Evolutionary conservation across 2,888 invertebrate genomes (phyloP).

Genomic region (Mystacides longicornis): DNA sequence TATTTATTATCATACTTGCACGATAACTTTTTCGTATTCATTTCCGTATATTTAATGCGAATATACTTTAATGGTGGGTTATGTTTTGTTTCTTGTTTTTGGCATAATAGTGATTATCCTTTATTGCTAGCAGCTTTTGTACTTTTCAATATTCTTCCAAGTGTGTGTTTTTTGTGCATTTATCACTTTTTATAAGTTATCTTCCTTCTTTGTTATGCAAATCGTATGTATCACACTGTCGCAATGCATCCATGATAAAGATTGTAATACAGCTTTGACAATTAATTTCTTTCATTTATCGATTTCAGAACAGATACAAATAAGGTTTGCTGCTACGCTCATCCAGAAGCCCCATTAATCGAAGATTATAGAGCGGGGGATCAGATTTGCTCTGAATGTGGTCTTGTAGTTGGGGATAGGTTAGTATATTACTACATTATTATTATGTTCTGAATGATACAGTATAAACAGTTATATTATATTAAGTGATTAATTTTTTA

Average conservation of each 20-base stretch:
- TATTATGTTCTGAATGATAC: background rate
- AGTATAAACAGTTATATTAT: background rate
- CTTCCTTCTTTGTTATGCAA: no score
- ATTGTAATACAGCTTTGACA: no score
- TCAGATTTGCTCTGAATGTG: conserved; percentile 98
- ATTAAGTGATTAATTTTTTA: conserved; percentile 34
- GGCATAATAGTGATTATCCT: no score
- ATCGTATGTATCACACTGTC: no score
- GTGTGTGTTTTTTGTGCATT: no score
- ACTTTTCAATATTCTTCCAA: no score
- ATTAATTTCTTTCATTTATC: no score
- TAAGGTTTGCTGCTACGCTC: conserved; percentile 83
- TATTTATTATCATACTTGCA: background rate
- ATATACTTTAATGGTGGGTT: background rate
- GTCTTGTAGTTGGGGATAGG: conserved; percentile 98
- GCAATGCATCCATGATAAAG: no score
- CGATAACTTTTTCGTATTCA: background rate
- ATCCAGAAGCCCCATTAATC: conserved; percentile 92
- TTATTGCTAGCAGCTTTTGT: no score
- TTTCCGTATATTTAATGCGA: background rate
- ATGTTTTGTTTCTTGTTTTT: background rate
- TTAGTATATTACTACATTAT: conserved; percentile 33
- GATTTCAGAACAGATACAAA: conserved; percentile 59
- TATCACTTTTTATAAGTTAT: no score
- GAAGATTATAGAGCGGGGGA: conserved; percentile 99